Percentiles rank a stretch among this genome's conserved stretches.
Conservation (phyloP, 2,797 vertebrate species). For the Parauchenoglanis punctatus region DNA sequence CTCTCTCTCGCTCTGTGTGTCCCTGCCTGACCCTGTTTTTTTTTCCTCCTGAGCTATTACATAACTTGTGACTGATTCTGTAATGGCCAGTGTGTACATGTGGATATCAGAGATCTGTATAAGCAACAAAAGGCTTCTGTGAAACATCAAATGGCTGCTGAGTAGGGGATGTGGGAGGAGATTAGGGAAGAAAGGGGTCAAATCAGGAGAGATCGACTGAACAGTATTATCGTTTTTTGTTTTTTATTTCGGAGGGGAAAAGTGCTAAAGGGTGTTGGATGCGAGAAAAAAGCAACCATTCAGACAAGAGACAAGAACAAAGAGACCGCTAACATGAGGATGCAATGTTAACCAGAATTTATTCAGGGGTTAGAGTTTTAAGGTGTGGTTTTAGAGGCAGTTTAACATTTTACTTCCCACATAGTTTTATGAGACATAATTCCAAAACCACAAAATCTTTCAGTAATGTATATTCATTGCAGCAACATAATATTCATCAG, state of each 20-base stretch:
- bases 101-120: constrained; percentile 50
- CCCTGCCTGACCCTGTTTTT: constrained; percentile 32
- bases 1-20: background rate
- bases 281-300: background rate
- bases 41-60: constrained; percentile 24
- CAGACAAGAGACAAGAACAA: background rate
- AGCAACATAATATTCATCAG: background rate
- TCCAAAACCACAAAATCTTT: background rate
- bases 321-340: background rate
- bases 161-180: constrained; percentile 24
- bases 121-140: constrained; percentile 40
- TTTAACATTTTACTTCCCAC: background rate
- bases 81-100: constrained; percentile 50
- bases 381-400: background rate
- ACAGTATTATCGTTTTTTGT: constrained; percentile 1
- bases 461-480: background rate
- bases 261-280: background rate
- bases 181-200: background rate
- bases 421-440: background rate
- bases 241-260: background rate
- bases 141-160: constrained; percentile 44
- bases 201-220: constrained; percentile 26
- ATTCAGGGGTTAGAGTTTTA: background rate
- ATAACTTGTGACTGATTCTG: constrained; percentile 51
- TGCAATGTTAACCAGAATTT: background rate